phyloP scores from a whole-genome alignment of 1,140 invertebrate genomes.

The Saccostrea cuccullata region DNA sequence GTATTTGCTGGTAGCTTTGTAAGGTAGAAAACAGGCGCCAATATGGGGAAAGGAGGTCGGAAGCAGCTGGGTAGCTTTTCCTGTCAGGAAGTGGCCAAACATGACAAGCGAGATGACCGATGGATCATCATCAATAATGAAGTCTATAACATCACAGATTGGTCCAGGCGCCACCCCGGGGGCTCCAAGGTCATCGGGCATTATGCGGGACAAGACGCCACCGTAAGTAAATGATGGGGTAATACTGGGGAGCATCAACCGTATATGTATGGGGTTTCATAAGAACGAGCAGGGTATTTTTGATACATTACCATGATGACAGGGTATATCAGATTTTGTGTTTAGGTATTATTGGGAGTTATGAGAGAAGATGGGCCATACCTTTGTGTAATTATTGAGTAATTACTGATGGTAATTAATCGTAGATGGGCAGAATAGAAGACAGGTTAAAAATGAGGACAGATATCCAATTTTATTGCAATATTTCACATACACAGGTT shows the following conservation, averaged over 20 bases:
- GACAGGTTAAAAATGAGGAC: neutral
- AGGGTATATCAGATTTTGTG: no score
- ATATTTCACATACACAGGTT: neutral
- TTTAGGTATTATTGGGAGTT: neutral
- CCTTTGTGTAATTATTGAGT: no score
- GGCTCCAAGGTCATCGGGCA: conserved; percentile 73
- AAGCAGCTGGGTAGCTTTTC: conserved; percentile 50
- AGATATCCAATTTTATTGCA: neutral
- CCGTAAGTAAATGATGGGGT: conserved; percentile 66
- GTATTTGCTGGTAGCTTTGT: neutral
- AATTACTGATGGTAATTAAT: neutral
- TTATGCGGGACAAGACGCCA: conserved; percentile 78
- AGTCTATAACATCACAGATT: conserved; percentile 78
- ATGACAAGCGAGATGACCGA: conserved; percentile 65
- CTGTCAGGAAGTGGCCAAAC: conserved; percentile 72
- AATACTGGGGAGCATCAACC: neutral
- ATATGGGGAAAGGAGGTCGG: conserved; percentile 53
- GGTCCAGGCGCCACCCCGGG: conserved; percentile 75
- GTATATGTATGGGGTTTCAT: neutral
- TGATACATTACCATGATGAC: neutral
- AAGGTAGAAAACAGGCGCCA: neutral
- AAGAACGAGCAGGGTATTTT: neutral
- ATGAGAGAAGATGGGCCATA: neutral
- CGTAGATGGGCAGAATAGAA: neutral
- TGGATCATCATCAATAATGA: conserved; percentile 77